These are phyloP conservation scores for Dendroctonus ponderosae DNA, from an alignment of 1,140 invertebrate species.

Conservation along the genomic window DNA sequence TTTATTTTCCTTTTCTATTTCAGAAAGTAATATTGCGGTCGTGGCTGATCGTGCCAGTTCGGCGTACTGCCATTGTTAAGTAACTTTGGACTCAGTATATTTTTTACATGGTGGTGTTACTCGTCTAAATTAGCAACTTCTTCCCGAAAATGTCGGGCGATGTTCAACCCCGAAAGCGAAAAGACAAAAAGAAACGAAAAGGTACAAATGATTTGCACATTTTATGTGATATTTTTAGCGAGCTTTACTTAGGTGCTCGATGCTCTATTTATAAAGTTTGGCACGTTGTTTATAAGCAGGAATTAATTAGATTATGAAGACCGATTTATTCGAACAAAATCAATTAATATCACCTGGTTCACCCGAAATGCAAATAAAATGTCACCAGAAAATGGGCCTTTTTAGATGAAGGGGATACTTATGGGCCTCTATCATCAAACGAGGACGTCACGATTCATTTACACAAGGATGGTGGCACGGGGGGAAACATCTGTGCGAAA, in stretches of 20 bases:
- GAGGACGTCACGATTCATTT: constrained; percentile 72
- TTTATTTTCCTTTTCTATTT: constrained; percentile 16
- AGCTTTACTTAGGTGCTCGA: not conserved
- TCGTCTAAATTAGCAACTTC: constrained; percentile 32
- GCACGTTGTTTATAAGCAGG: constrained; percentile 3
- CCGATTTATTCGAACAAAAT: no score
- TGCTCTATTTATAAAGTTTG: constrained; percentile 30
- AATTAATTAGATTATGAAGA: no score
- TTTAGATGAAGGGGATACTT: constrained; percentile 39
- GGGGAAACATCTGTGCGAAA: constrained; percentile 78
- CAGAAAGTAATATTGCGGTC: constrained; percentile 12
- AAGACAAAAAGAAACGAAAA: constrained; percentile 70
- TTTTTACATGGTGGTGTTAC: constrained; percentile 40
- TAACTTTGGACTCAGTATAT: constrained; percentile 13
- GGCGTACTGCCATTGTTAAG: constrained; percentile 12
- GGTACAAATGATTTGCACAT: constrained; percentile 52
- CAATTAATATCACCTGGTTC: no score
- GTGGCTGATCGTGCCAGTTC: constrained; percentile 4
- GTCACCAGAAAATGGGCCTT: not conserved
- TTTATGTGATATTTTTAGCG: constrained; percentile 38
- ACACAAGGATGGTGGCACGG: constrained; percentile 69
- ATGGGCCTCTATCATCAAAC: constrained; percentile 40
- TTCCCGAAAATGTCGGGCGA: constrained; percentile 65
- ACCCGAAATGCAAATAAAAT: no score
- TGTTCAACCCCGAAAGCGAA: constrained; percentile 69